A percentile compares a stretch with the other conserved stretches of the same genome.
Conservation (phyloP, 2,113 vertebrate species). For the Trochalopteron elliotii region DNA sequence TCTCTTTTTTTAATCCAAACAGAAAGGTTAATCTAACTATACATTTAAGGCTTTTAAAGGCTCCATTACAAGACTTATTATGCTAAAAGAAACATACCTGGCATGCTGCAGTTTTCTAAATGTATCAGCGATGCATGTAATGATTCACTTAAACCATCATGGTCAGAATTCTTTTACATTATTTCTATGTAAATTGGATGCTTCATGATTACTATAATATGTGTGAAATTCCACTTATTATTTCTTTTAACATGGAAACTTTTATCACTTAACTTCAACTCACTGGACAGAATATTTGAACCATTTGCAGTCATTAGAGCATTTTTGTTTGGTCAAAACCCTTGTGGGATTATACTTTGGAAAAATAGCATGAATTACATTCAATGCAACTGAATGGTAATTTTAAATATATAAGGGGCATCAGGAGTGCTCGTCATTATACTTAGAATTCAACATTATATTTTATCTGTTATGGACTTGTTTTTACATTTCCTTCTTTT, state of each 20-base stretch:
- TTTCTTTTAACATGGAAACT: slow-evolving; percentile 84
- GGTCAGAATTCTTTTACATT: slow-evolving; percentile 83
- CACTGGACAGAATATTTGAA: slow-evolving; percentile 79
- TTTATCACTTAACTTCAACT: slow-evolving; percentile 82
- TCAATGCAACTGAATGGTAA: slow-evolving; percentile 76
- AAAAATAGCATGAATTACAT: slow-evolving; percentile 75
- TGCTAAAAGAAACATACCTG: slow-evolving; percentile 83
- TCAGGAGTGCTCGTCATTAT: slow-evolving; percentile 68
- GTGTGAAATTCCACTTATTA: slow-evolving; percentile 86
- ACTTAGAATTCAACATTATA: slow-evolving; percentile 68
- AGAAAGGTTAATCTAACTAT: slow-evolving; percentile 88
- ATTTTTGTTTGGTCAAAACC: slow-evolving; percentile 81
- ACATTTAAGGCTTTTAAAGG: slow-evolving; percentile 88
- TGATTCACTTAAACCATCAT: slow-evolving; percentile 84
- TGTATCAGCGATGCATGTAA: slow-evolving; percentile 83
- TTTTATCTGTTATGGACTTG: slow-evolving; percentile 62
- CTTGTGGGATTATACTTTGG: slow-evolving; percentile 70
- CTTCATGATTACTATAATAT: slow-evolving; percentile 88
- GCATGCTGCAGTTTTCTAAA: slow-evolving; percentile 79
- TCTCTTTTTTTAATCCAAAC: slow-evolving; percentile 54
- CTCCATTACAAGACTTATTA: slow-evolving; percentile 84
- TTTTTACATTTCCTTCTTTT: slow-evolving; percentile 61
- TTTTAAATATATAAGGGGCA: slow-evolving; percentile 79
- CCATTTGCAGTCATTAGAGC: slow-evolving; percentile 83
- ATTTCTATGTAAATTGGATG: slow-evolving; percentile 91